Base-by-base conservation (phyloP, 2,888 invertebrate species). In the Lasius platythorax region DNA sequence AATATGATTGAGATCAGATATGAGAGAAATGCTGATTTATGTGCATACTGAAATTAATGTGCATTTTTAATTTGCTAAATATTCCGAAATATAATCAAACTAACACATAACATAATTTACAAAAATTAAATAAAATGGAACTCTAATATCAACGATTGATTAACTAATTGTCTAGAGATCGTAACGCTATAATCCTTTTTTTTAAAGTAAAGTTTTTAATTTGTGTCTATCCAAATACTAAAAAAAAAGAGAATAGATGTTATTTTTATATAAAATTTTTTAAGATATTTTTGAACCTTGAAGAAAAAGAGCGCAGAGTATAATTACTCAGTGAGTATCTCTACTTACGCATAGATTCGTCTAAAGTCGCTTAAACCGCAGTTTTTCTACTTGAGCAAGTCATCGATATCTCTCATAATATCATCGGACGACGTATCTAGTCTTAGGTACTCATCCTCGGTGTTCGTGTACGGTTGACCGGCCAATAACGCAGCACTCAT, bases 341-440 rank as follows among this genome's bases (percentile, higher is more conserved):
- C 11, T 28, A 58, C 28, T 40, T 28, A 40, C 23, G 23, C 11
- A 18, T 61, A 12, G 6, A 23, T 46, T 46, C n/a, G 50, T 18
- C 11, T 68, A 56, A 78, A 28, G 40, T 46, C 63, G 37, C 50
- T 91, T 87, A 92, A 53, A 89, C 87, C 30, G 85, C 83, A 63
- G 15, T 83, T 83, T 68, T 92, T 91, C 64, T 93, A 93, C 30
- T 89, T 92, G 43, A 94, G 91, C n/a, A 94, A 73, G 1, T 93
- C 94, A 70, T 94, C 94, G 64, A 94, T 94, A 78, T 94, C 94
- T 84, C 93, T 93, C 30, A 94, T 90, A 50, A 94, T 94, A 82
- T 94, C 94, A 28, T 93, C 94, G 46, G 93, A 92, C 4, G 89
- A 90, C 11, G 91, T 87, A 61, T 94, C 94, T 23, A 92, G 64